phyloP scores from a whole-genome alignment of 2,113 vertebrate genomes.

The Cettia cetti region DNA sequence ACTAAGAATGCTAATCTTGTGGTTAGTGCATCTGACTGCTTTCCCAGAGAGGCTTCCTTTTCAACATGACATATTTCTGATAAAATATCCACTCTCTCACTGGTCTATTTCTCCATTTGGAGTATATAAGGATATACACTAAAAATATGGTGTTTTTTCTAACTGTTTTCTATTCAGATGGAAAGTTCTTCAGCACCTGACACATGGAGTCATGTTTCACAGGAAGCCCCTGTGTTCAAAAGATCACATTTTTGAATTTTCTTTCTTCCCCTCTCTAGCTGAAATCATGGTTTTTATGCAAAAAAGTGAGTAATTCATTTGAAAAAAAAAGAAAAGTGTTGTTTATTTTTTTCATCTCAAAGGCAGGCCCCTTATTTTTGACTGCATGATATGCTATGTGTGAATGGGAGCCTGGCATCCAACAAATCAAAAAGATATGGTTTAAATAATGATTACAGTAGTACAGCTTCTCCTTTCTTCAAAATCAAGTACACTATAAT shows the following conservation, averaged over 20 bases:
- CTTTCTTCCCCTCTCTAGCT: neutral
- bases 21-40: neutral
- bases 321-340: neutral
- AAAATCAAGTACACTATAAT: neutral
- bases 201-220: neutral
- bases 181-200: neutral
- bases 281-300: neutral
- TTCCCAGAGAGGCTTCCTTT: neutral
- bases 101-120: neutral
- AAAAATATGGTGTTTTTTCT: neutral
- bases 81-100: neutral
- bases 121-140: neutral
- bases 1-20: neutral
- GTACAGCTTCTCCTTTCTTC: neutral
- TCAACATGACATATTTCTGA: neutral
- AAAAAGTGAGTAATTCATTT: neutral
- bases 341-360: neutral
- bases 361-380: neutral
- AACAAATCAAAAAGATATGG: neutral
- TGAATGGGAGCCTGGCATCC: neutral
- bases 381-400: neutral
- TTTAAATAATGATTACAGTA: slow-evolving; percentile 13
- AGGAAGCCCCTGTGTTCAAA: neutral
- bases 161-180: neutral
- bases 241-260: neutral